Conservation (phyloP, 2,797 vertebrate genomes). For the Oreortyx pictus region DNA sequence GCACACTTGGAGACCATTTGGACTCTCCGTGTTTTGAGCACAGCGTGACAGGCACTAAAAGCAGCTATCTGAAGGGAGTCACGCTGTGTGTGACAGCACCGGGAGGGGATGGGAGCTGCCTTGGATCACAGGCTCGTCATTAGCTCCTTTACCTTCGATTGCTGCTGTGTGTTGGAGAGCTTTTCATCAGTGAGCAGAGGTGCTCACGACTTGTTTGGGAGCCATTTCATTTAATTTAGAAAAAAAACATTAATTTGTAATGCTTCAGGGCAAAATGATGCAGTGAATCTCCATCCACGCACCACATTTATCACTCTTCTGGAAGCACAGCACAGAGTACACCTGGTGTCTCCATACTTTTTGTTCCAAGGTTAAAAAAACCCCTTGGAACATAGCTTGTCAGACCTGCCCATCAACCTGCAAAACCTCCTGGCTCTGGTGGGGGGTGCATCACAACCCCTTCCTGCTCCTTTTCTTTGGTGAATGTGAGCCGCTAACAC, state of each 20-base stretch:
- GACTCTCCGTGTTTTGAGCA: neutral
- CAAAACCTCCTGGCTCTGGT: neutral
- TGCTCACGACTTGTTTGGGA: neutral
- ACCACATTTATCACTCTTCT: neutral
- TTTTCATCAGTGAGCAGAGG: neutral
- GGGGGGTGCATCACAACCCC: neutral
- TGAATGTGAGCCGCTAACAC: neutral
- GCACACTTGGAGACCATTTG: neutral
- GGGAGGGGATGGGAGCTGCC: accelerated
- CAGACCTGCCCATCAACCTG: neutral
- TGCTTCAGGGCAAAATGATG: neutral
- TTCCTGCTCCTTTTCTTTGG: neutral
- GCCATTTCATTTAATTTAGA: neutral
- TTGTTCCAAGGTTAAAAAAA: neutral
- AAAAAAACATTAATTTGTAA: neutral
- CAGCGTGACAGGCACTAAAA: accelerated
- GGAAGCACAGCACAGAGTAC: neutral
- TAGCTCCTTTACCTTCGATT: neutral
- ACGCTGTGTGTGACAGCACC: neutral
- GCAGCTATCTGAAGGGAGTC: neutral
- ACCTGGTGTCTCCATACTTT: neutral
- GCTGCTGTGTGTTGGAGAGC: neutral
- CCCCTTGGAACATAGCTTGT: neutral
- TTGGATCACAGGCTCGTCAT: accelerated
- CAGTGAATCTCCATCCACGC: neutral